These are phyloP conservation scores for Strigamia transsilvanica DNA, from an alignment of 2,888 invertebrate species.

Conservation along the genomic window DNA sequence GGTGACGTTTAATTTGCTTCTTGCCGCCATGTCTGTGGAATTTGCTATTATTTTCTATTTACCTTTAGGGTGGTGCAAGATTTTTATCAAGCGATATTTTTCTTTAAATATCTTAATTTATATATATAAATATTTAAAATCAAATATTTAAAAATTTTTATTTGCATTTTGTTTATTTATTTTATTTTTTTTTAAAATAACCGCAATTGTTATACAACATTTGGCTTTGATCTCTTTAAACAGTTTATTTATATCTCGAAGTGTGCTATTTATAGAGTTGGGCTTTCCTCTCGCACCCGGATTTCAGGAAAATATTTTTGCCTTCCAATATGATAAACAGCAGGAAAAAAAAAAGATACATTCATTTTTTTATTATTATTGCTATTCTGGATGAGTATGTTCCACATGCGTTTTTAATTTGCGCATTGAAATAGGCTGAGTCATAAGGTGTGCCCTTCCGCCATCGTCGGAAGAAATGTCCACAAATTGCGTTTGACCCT, in stretches of 20 bases:
- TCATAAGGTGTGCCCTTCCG: constrained; percentile 21
- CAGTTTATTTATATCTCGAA: background rate
- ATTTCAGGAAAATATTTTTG: background rate
- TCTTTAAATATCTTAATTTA: background rate
- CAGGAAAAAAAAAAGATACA: background rate
- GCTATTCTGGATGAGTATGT: background rate
- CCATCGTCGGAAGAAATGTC: constrained; percentile 27
- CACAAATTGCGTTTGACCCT: constrained; percentile 16
- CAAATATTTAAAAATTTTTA: background rate
- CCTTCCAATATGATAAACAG: background rate
- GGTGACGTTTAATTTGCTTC: constrained; percentile 25
- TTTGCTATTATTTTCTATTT: background rate
- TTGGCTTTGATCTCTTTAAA: background rate
- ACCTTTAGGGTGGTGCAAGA: constrained; percentile 11
- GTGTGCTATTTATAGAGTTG: constrained; percentile 8
- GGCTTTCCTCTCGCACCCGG: constrained; percentile 12
- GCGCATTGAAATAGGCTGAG: background rate
- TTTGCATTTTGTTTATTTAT: background rate
- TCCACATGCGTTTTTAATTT: background rate
- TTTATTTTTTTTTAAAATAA: no score
- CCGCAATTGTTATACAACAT: background rate
- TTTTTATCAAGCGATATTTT: constrained; percentile 10
- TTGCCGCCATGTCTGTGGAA: constrained; percentile 21
- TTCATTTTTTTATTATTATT: background rate
- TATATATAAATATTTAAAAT: background rate